Percentiles rank a stretch among this genome's conserved stretches.
phyloP scores from a whole-genome alignment of 2,797 vertebrate species.

The Chelon auratus region DNA sequence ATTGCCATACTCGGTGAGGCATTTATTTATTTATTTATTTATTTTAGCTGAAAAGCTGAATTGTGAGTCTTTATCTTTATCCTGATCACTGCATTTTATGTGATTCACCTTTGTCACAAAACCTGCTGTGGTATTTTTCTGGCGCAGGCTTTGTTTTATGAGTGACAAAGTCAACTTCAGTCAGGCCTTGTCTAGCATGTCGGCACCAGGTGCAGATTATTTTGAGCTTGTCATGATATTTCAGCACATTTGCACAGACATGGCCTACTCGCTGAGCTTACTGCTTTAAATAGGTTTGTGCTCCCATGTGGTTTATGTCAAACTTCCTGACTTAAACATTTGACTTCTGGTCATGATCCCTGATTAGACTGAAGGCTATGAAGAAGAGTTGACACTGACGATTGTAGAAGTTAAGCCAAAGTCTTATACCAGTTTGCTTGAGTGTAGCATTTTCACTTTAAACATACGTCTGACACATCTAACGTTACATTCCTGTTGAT shows the following conservation, averaged over 20 bases:
- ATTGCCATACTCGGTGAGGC: constrained; percentile 36
- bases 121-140: constrained; percentile 47
- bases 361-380: constrained; percentile 14
- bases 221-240: constrained; percentile 83
- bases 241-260: constrained; percentile 82
- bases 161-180: constrained; percentile 74
- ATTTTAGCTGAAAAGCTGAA: constrained; percentile 5
- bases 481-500: not conserved
- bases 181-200: constrained; percentile 71
- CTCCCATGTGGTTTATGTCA: constrained; percentile 77
- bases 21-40: constrained; percentile 4
- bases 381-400: constrained; percentile 16
- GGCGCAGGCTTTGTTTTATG: constrained; percentile 73
- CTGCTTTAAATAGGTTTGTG: constrained; percentile 81
- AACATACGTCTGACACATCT: not conserved
- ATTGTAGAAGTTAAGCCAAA: not conserved
- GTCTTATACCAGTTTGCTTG: not conserved
- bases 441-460: not conserved
- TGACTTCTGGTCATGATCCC: constrained; percentile 36
- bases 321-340: constrained; percentile 68
- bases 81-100: constrained; percentile 2
- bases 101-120: constrained; percentile 37
- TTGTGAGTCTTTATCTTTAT: constrained; percentile 11
- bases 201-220: constrained; percentile 86
- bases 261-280: constrained; percentile 68